Base-by-base conservation (phyloP, 2,888 invertebrate species). In the Aleiodes alternator region DNA sequence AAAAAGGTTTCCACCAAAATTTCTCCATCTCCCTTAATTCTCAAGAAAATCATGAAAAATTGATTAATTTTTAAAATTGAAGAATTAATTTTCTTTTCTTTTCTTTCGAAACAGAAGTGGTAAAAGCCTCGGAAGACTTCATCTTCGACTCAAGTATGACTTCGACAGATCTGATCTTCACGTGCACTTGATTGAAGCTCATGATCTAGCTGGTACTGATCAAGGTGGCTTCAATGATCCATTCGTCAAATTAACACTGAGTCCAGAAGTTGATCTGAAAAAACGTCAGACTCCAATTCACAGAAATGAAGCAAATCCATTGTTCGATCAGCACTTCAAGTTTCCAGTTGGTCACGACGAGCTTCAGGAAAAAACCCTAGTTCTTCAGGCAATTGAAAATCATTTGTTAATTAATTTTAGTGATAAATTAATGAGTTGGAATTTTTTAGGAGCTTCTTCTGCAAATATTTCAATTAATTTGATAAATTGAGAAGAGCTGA, bases 311-410 rank as follows among this genome's bases (percentile, higher is more conserved):
- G 93, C 95, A 8, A 96, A 96, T 90, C 97, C 97, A 0, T 94
- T 95, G 90, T 97, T 96, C 89, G 96, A 97, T 90, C 96, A 97
- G 87, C 95, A 95, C 87, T 97, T 97, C 90, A 97, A 97, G 90
- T 97, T 97, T 87, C 97, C 97, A 0, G 95, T 97, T 8, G 96
- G 96, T 12, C 95, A 96, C 82, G 97, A 97, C 82, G 96, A 97
- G 81, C 91, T 97, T 59, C 93, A 94, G 71, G 95, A 96, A 76
- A 96, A 95, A 89, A 94, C 93, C 31, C 90, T 96, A 68, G 89
- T 95, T 76, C 89, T 95, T n/a, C 95, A 96, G 90, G 94, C 93
- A 81, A 82, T 66, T 55, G 34, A 72, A 23, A 51, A 50, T 43
- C 51, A 34, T 14, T 29, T 43, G 9, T 29, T 66, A n/a, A 34